A percentile compares a stretch with the other conserved stretches of the same genome.
Conservation (phyloP, 2,888 invertebrate genomes). For the Lacanobia wlatinum region DNA sequence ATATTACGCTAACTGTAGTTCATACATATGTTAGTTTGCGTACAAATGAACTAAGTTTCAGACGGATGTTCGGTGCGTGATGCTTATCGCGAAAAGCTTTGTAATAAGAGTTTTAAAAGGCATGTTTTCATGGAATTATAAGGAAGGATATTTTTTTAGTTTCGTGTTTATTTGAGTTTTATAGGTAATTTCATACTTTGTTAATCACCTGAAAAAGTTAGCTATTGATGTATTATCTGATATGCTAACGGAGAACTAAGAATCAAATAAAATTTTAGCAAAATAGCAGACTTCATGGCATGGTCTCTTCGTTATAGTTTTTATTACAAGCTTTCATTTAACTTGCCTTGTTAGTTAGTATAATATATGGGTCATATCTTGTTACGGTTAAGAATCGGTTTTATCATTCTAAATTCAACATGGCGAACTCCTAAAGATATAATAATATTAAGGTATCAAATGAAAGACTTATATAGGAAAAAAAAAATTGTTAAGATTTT, state of each 20-base stretch:
- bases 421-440: neutral
- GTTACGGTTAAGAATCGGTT: neutral
- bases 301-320: neutral
- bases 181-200: conserved; percentile 1
- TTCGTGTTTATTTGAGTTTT: conserved; percentile 40
- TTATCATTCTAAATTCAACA: neutral
- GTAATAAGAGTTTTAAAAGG: conserved; percentile 54
- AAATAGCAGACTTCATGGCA: neutral
- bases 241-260: neutral
- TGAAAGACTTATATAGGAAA: no score
- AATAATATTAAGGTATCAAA: no score
- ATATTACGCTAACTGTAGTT: conserved; percentile 53
- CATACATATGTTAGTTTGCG: conserved; percentile 44
- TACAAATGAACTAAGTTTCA: conserved; percentile 54
- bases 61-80: conserved; percentile 51
- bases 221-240: neutral
- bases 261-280: neutral
- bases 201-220: neutral
- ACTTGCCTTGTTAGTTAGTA: no score
- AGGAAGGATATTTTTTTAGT: conserved; percentile 27
- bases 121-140: conserved; percentile 10
- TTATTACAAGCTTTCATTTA: neutral
- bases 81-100: conserved; percentile 35
- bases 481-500: no score
- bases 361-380: no score